Evolutionary conservation across 2,113 vertebrate species (phyloP), one percentile per base, ranked within the genome.

Genomic region (Clarias magur): DNA sequence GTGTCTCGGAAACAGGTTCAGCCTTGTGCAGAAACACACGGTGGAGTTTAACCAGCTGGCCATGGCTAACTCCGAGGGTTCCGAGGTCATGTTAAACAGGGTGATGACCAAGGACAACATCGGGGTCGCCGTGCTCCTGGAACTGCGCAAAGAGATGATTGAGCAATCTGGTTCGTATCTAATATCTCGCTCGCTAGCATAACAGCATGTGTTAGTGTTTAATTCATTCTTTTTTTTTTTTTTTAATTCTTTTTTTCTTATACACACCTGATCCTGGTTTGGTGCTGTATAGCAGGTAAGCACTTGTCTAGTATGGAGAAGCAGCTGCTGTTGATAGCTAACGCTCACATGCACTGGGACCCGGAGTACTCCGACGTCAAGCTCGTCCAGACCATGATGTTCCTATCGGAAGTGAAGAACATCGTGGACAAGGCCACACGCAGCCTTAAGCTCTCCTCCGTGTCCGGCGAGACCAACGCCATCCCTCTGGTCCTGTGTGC

Each of bases 61-160:
- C 86, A 99, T 99, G 98, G 98, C 98, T 85, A 99, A 99, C 94
- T 99, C 98, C 0, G 98, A 99, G 92, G 98, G 98, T 88, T 99
- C 98, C 6, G 98, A 99, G 94, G 97, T 97, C 27, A 99, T 99
- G 98, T 91, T 99, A 93, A 99, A 99, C 95, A 96, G 98, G 94
- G 98, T 99, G 87, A 99, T 99, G 98, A 99, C 98, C 53, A 99
- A 99, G 94, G 98, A 99, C 91, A 99, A 99, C 93, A 99, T 99
- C 65, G 98, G 98, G 17, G 98, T 99, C 34, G 98, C 98, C 57
- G 96, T 98, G 2, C 94, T 99, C 87, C 94, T 99, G 59, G 98
- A 99, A 88, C 95, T 99, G 90, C 96, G 96, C 91, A 98, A 98
- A 93, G 98, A 99, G 73, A 95, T 97, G 93, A 97, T 98, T 94